A percentile compares a stretch with the other conserved stretches of the same genome.
These are phyloP conservation scores for Urosaurus nigricauda DNA, from an alignment of 2,797 vertebrate species.

Conservation along the genomic window DNA sequence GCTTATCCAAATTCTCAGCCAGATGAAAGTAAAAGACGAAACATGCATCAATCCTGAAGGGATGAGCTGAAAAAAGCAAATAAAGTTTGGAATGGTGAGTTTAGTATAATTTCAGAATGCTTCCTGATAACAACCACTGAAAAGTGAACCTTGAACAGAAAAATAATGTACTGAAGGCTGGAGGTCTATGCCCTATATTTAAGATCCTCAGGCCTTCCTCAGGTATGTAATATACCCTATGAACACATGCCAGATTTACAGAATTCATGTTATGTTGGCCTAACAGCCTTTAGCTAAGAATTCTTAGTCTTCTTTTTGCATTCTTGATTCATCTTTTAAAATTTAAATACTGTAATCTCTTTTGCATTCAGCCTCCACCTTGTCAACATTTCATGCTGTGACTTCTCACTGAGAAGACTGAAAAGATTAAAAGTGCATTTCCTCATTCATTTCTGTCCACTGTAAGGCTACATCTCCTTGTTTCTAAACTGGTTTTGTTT, in stretches of 20 bases:
- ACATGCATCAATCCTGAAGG: constrained; percentile 84
- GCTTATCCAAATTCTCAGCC: constrained; percentile 81
- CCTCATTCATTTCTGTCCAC: background rate
- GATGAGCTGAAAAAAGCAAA: constrained; percentile 75
- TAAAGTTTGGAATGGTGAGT: constrained; percentile 68
- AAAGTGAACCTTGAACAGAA: background rate
- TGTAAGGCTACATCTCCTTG: background rate
- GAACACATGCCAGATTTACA: background rate
- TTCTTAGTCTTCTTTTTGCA: background rate
- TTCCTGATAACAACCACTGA: background rate
- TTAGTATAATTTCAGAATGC: background rate
- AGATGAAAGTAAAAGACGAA: constrained; percentile 79
- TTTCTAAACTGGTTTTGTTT: background rate
- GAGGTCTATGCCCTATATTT: background rate
- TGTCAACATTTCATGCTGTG: background rate
- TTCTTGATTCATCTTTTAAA: background rate
- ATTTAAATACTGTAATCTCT: background rate
- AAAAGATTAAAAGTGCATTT: background rate
- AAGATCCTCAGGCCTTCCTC: background rate
- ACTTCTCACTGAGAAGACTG: background rate
- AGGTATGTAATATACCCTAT: background rate
- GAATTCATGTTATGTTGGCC: background rate
- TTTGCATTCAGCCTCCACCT: background rate
- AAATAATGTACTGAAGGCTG: too few relatives aligned
- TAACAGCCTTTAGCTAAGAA: background rate